Evolutionary conservation across 2,113 vertebrate species (phyloP).

Genomic region (Tricholaema leucomelas): DNA sequence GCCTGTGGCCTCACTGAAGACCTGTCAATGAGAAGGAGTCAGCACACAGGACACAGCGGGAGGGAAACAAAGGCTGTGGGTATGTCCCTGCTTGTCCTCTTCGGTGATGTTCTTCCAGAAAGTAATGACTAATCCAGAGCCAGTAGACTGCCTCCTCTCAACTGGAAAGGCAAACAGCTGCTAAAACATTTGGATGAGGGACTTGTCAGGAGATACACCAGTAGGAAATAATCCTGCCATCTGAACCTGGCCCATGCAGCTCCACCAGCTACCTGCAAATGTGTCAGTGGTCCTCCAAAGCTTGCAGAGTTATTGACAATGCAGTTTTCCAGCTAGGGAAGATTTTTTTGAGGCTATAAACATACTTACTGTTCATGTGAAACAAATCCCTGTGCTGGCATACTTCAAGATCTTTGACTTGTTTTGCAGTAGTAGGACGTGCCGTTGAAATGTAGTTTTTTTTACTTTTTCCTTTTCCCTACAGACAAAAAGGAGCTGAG

Average conservation of each 20-base stretch:
- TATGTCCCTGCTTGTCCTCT: neutral
- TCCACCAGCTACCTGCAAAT: neutral
- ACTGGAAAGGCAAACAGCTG: neutral
- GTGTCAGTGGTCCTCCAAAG: neutral
- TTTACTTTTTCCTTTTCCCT: neutral
- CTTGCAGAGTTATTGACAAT: neutral
- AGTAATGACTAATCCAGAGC: neutral
- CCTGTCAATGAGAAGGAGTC: fast-evolving
- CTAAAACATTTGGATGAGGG: neutral
- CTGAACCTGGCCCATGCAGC: fast-evolving
- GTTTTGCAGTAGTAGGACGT: slow-evolving; percentile 3
- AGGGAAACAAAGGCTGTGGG: neutral
- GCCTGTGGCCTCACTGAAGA: neutral
- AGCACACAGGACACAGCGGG: fast-evolving
- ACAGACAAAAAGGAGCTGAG: neutral
- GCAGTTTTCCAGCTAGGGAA: neutral
- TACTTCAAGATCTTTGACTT: slow-evolving; percentile 8
- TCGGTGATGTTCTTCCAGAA: neutral
- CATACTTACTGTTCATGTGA: neutral
- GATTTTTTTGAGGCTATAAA: neutral
- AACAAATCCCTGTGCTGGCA: neutral
- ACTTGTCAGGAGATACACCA: fast-evolving
- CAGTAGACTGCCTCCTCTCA: neutral
- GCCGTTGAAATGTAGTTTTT: slow-evolving; percentile 35
- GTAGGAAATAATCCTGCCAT: fast-evolving